Base-by-base conservation (phyloP, 2,888 invertebrate species). In the Ormyrus labotus region DNA sequence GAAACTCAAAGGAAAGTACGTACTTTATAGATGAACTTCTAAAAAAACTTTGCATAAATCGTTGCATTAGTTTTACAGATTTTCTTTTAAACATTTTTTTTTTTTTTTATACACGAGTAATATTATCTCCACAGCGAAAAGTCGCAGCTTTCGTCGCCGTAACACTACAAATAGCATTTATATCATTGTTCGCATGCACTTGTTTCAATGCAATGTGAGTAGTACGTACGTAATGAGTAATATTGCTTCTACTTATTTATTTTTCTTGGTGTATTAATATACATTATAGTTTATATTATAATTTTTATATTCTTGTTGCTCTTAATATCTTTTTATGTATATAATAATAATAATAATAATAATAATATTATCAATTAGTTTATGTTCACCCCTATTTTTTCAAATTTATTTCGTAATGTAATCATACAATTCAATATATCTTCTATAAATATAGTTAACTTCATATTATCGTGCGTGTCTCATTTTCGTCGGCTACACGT, bases 371-470 rank as follows among this genome's bases (percentile, higher is more conserved):
- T 81, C 76, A 84, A 84, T 82, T 78, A 69, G 13, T 70, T 76
- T 74, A 64, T 79, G 71, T 61, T 81, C 72, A 61, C 50, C 60
- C 79, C 67, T 78, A 67, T 80, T 67, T 69, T 78, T 71, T 72
- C 58, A 60, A 48, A 55, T 60, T 19, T 61, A 60, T 68, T 72
- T 76, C 71, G 63, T 78, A 77, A 79, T 79, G 82, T 75, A 60
- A 65, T 72, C 77, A 83, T 81, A 78, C 74, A 81, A 79, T 76
- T 87, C 86, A 88, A 88, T 87, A 85, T 87, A 88, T 87, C 84
- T 77, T 88, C 87, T 90, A 89, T 89, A 89, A 89, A 90, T 90
- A 90, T 90, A 90, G 88, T 89, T 88, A 89, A 90, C 89, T 89
- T 87, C 85, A 85, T 85, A 86, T 87, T 85, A 80, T 70, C 70